Base-by-base conservation (phyloP, 1,140 invertebrate genomes). In the Steinernema feltiae region DNA sequence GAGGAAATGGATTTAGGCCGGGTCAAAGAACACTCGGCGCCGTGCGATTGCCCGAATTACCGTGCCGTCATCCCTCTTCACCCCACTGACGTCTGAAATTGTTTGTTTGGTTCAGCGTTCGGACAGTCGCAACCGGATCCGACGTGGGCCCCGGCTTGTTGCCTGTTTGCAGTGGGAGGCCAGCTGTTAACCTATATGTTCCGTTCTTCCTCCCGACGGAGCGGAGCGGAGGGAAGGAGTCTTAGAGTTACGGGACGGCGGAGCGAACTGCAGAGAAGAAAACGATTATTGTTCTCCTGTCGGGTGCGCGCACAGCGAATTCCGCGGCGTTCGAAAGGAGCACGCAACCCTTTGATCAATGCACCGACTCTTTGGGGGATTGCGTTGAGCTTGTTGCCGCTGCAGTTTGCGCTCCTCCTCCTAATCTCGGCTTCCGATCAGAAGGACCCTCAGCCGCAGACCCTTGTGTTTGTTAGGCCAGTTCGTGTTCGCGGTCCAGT, bases 101-200 rank as follows among this genome's bases (percentile, higher is more conserved):
- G 53, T 12, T 63, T 63, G 53, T 63, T 41, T 41, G 35, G n/a
- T n/a, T 46, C 41, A 12, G 41, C 41, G 41, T 46, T 46, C 24
- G 53, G 15, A 27, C 24, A 27, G 24, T 63, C 53, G 53, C 53
- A 63, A 63, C 53, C 53, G 53, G 53, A 63, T 63, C 53, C 53
- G 12, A 12, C 24, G 7, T 41, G 7, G 35, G 35, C 35, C 18
- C 7, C 53, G 7, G 7, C 53, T 63, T 63, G 15, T 27, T 63
- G 53, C 53, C 53, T 63, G 53, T 63, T 63, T 63, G 53, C 53
- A 21, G 24, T 63, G 2, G 12, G 53, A 7, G 15, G 53, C 53
- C 53, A 63, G 53, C 53, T 63, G 53, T 63, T 63, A 63, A 63
- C 53, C 53, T 63, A 63, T 63, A 63, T 63, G 53, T 3, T 63